These are phyloP conservation scores for Neodon shergylaensis DNA, from an alignment of 2,113 vertebrate genomes.

Conservation along the genomic window DNA sequence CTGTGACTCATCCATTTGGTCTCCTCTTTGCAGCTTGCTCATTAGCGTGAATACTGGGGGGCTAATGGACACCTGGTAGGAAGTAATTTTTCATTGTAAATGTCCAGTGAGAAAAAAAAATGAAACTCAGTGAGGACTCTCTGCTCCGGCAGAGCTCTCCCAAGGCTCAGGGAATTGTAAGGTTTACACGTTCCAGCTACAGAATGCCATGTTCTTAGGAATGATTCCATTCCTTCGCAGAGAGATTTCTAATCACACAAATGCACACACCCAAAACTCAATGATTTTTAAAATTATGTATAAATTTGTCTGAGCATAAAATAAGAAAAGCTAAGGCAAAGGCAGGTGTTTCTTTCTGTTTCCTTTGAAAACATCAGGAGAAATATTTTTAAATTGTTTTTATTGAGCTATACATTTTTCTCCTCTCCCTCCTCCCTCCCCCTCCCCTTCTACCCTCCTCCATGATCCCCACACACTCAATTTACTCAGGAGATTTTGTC, in stretches of 20 bases:
- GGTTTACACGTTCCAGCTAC: neutral
- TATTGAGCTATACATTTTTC: too few relatives aligned
- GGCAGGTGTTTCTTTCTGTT: neutral
- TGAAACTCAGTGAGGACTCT: constrained; percentile 70
- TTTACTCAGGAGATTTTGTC: too few relatives aligned
- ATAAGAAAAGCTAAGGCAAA: constrained; percentile 27
- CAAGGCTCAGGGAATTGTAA: neutral
- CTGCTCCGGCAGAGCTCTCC: constrained; percentile 53
- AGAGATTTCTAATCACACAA: neutral
- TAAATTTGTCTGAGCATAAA: neutral
- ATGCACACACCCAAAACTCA: neutral
- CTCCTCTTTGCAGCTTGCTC: constrained; percentile 82
- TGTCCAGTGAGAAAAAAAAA: constrained; percentile 86
- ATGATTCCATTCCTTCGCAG: neutral
- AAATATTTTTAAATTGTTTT: neutral
- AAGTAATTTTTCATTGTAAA: constrained; percentile 86
- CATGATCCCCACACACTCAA: too few relatives aligned
- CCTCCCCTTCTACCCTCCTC: too few relatives aligned
- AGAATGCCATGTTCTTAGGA: constrained; percentile 1
- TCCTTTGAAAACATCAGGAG: constrained; percentile 28
- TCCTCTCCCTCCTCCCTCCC: too few relatives aligned
- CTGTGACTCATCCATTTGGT: constrained; percentile 88
- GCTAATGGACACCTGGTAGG: constrained; percentile 86
- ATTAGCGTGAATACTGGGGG: constrained; percentile 83
- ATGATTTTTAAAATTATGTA: neutral